Evolutionary conservation across 1,140 invertebrate species (phyloP), one percentile per base, ranked within the genome.

Genomic region (Holotrichia oblita): DNA sequence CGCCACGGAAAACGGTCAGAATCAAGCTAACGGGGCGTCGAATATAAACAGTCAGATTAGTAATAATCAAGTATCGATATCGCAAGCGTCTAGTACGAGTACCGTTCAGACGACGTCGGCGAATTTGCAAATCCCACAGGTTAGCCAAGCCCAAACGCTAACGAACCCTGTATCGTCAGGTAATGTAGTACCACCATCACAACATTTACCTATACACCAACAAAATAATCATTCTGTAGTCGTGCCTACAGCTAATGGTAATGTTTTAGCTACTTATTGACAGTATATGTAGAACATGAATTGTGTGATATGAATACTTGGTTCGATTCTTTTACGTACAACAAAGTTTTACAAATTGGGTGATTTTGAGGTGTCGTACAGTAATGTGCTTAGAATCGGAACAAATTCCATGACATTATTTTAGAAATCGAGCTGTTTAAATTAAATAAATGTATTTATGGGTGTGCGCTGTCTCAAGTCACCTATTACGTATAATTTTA

Each of bases 1-100:
- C 77, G 86, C 85, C 82, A 81, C 86, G 81, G 83, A 88, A 84
- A 81, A 87, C 84, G 77, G 84, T 82, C 42, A 86, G 82, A 61
- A 84, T 84, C 55, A 83, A 83, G 17, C 72, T 20, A 34, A 40
- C 0, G 77, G 55, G 22, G 10, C 69, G 8, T 44, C 8, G 17
- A 77, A 59, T 20, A 40, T 74, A 24, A 78, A 73, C 34, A 55
- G 17, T 41, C 27, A 40, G 22, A 78, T 40, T 22, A 78, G 20
- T 74, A 40, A 41, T 27, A 40, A 17, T 14, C 78, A 79, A 40
- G 40, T 72, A n/a, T 69, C 64, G 80, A 17, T 22, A 34, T 27
- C 61, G 17, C 61, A 69, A 34, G 61, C 61, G 24, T 80, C 80
- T 73, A 77, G 73, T 76, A 79, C 78, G 78, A 77, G 78, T 73